A percentile compares a stretch with the other conserved stretches of the same genome.
Conservation (phyloP, 1,140 invertebrate species). For the Bilobella aurantiaca region DNA sequence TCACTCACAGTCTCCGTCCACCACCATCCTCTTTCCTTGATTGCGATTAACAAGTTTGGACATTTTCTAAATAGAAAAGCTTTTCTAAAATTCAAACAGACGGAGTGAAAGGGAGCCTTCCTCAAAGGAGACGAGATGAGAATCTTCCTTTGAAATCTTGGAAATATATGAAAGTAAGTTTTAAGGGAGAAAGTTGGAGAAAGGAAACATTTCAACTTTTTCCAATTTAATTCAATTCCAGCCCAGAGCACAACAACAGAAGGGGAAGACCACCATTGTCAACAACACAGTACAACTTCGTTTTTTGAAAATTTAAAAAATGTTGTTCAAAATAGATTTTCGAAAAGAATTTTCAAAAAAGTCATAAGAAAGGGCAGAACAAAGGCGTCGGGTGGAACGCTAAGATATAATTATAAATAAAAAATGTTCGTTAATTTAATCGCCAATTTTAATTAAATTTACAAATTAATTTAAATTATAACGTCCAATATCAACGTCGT, state of each 20-base stretch:
- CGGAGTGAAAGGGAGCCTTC: background rate
- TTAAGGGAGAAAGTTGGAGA: background rate
- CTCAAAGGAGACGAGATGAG: background rate
- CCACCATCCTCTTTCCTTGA: background rate
- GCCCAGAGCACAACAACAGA: background rate
- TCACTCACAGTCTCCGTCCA: background rate
- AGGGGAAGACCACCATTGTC: background rate
- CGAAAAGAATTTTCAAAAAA: no score
- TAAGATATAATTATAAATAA: no score
- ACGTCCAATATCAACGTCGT: no score
- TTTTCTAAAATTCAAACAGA: background rate
- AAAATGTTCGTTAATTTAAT: no score
- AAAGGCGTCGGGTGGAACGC: no score
- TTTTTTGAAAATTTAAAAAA: no score
- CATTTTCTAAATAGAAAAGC: background rate
- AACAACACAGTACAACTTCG: no score
- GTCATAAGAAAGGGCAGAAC: no score
- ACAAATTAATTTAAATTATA: no score
- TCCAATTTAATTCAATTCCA: conserved; percentile 9
- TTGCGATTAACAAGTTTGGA: background rate
- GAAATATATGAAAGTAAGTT: conserved; percentile 1
- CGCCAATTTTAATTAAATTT: no score
- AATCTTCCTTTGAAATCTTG: background rate
- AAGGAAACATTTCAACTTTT: conserved; percentile 8
- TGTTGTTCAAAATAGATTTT: no score